These are phyloP conservation scores for Papilio helenus DNA, from an alignment of 1,140 invertebrate species.

Conservation along the genomic window DNA sequence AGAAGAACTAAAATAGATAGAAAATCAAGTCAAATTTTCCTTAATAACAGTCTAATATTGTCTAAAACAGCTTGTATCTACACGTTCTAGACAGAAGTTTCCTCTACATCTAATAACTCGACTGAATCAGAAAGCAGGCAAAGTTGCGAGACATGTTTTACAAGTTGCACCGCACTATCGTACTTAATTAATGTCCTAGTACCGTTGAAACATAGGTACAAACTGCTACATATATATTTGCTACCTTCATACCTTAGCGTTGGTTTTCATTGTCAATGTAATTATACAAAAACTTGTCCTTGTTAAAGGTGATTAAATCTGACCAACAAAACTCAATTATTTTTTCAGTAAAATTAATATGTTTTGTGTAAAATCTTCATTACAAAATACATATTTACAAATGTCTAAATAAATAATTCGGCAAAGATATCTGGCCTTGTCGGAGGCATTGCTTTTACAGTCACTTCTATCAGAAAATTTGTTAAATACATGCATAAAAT, in stretches of 20 bases:
- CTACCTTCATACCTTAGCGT: not conserved
- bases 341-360: no score
- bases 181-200: not conserved
- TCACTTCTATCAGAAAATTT: no score
- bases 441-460: no score
- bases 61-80: not conserved
- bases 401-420: no score
- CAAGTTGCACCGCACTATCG: not conserved
- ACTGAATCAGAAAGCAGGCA: not conserved
- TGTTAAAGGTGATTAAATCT: no score
- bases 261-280: not conserved
- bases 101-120: not conserved
- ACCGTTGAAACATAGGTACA: not conserved
- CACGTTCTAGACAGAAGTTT: not conserved
- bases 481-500: no score
- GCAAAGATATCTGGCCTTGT: no score
- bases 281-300: not conserved
- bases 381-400: no score
- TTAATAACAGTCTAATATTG: not conserved
- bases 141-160: constrained; percentile 3
- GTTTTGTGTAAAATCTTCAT: no score
- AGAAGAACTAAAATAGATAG: no score
- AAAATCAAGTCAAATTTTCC: no score
- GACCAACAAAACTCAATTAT: no score
- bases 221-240: not conserved